Evolutionary conservation across 1,140 invertebrate genomes (phyloP).

Genomic region (Atta colombica): DNA sequence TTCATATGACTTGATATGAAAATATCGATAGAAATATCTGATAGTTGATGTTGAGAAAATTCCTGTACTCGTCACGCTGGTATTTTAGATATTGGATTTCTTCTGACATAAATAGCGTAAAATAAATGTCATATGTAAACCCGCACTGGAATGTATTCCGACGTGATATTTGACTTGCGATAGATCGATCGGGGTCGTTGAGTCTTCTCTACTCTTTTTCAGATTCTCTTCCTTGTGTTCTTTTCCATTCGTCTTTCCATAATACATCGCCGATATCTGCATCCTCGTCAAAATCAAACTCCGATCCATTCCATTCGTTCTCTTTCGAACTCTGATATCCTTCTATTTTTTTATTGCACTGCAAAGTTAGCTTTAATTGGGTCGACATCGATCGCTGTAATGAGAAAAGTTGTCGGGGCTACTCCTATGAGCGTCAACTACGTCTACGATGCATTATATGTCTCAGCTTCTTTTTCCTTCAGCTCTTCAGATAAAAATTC

Average conservation of each 20-base stretch:
- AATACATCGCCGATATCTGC: constrained; percentile 47
- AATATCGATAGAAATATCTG: constrained; percentile 37
- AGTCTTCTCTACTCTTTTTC: constrained; percentile 22
- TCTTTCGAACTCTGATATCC: constrained; percentile 44
- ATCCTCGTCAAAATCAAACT: constrained; percentile 59
- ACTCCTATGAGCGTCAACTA: constrained; percentile 62
- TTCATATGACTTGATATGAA: constrained; percentile 6
- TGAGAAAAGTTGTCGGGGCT: constrained; percentile 80
- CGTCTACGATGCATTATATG: constrained; percentile 53
- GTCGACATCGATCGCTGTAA: constrained; percentile 81
- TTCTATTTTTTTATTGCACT: constrained; percentile 66
- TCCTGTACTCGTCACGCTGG: constrained; percentile 11
- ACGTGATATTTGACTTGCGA: constrained; percentile 63
- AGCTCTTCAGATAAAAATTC: constrained; percentile 6
- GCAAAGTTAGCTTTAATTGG: constrained; percentile 81
- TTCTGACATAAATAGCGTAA: constrained; percentile 60
- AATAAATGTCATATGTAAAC: constrained; percentile 60
- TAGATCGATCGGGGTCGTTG: constrained; percentile 43
- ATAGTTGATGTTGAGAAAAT: constrained; percentile 33
- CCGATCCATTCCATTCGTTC: constrained; percentile 2
- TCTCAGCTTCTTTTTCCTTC: constrained; percentile 58
- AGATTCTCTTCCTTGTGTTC: constrained; percentile 24
- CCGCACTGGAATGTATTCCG: constrained; percentile 47
- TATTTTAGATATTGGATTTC: constrained; percentile 50
- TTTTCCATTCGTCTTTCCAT: constrained; percentile 47